Evolutionary conservation across 2,113 vertebrate genomes (phyloP).

Genomic region (Stigmatopora nigra): DNA sequence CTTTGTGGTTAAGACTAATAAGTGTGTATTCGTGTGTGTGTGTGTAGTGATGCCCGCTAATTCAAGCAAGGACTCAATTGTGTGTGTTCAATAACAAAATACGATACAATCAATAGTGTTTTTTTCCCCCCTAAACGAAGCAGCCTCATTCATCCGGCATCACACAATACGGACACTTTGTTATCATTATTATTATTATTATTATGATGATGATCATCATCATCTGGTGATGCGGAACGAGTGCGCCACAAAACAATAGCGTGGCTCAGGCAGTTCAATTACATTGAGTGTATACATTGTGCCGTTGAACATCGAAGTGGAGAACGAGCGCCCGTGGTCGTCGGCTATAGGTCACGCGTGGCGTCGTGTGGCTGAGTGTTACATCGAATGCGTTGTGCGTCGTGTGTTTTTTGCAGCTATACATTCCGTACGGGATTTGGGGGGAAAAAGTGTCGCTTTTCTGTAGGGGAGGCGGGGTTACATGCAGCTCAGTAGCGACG

Average conservation of each 20-base stretch:
- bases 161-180: conserved; percentile 55
- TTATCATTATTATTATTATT: not conserved
- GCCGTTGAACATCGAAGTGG: conserved; percentile 66
- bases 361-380: conserved; percentile 47
- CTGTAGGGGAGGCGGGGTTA: conserved; percentile 48
- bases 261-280: conserved; percentile 55
- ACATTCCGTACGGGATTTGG: conserved; percentile 74
- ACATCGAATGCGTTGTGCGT: conserved; percentile 61
- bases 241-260: conserved; percentile 56
- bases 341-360: conserved; percentile 63
- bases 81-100: conserved; percentile 52
- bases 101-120: conserved; percentile 47
- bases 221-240: conserved; percentile 51
- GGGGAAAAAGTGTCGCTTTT: conserved; percentile 58
- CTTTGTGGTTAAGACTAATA: conserved; percentile 34
- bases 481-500: conserved; percentile 74
- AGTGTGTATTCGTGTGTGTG: conserved; percentile 7
- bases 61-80: conserved; percentile 40
- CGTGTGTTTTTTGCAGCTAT: conserved; percentile 59
- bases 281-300: conserved; percentile 66
- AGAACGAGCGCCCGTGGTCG: conserved; percentile 47
- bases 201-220: conserved; percentile 4
- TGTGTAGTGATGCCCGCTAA: conserved; percentile 19
- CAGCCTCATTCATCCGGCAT: conserved; percentile 50
- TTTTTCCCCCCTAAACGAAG: conserved; percentile 24